Percentiles rank a stretch among this genome's conserved stretches.
Conservation (phyloP, 2,888 invertebrate genomes). For the Trilocha varians region DNA sequence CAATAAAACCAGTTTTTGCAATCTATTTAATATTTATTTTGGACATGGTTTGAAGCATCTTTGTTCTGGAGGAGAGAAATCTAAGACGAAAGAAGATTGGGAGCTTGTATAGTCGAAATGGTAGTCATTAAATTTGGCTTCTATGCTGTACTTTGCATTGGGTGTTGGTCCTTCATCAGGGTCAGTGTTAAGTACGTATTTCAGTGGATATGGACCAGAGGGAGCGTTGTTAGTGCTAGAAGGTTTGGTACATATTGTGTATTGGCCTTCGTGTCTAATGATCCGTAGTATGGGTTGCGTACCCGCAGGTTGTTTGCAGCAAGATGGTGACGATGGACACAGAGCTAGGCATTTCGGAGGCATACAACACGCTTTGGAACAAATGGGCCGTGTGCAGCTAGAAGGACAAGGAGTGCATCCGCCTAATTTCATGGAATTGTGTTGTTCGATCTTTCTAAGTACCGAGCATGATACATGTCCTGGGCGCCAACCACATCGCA, state of each 20-base stretch:
- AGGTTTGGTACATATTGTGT: constrained; percentile 56
- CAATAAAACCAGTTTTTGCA: neutral
- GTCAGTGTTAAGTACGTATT: constrained; percentile 53
- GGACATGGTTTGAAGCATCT: constrained; percentile 42
- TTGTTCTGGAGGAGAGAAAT: constrained; percentile 55
- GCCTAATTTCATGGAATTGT: constrained; percentile 39
- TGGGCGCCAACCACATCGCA: constrained; percentile 64
- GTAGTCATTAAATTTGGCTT: constrained; percentile 61
- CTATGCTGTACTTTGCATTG: constrained; percentile 45
- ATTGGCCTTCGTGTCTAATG: constrained; percentile 50
- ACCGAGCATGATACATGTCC: constrained; percentile 64
- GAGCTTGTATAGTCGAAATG: constrained; percentile 62
- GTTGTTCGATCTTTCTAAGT: constrained; percentile 48
- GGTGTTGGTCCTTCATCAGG: constrained; percentile 11
- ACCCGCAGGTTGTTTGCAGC: constrained; percentile 27
- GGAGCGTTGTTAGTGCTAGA: constrained; percentile 51
- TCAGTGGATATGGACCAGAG: constrained; percentile 53
- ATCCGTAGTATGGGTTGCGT: constrained; percentile 48
- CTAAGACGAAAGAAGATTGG: constrained; percentile 53
- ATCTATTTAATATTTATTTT: constrained; percentile 24
- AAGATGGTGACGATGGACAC: constrained; percentile 33
- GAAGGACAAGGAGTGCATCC: constrained; percentile 35
- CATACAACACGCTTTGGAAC: constrained; percentile 31
- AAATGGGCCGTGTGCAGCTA: constrained; percentile 28
- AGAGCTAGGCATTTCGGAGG: constrained; percentile 30